A percentile compares a stretch with the other conserved stretches of the same genome.
Evolutionary conservation across 1,140 invertebrate genomes (phyloP).

Genomic region (Zaprionus africanus): DNA sequence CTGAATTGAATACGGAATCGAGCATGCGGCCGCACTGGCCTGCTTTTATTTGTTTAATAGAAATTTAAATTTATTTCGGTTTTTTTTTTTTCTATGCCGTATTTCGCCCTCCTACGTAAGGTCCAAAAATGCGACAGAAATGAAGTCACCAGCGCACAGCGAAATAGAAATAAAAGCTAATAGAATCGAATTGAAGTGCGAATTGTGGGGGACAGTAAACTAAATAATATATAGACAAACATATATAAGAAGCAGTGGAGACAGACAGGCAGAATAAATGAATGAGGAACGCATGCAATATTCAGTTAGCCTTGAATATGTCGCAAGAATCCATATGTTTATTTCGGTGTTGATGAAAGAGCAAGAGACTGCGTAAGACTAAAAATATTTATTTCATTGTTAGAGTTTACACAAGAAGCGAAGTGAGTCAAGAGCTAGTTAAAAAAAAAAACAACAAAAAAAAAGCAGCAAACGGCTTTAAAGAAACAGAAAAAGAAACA

Average conservation of each 20-base stretch:
- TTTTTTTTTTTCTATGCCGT: conserved; percentile 2
- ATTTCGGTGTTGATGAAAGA: conserved; percentile 65
- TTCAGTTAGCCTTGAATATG: conserved; percentile 77
- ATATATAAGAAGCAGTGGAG: not conserved
- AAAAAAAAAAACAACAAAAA: conserved; percentile 18
- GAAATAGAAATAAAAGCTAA: conserved; percentile 36
- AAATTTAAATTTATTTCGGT: conserved; percentile 65
- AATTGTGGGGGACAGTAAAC: conserved; percentile 43
- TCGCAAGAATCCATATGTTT: conserved; percentile 69
- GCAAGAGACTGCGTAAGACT: conserved; percentile 15
- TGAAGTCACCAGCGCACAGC: conserved; percentile 65
- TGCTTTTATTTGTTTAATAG: conserved; percentile 70
- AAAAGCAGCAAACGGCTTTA: not conserved
- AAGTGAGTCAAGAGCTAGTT: conserved; percentile 55
- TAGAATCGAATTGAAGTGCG: conserved; percentile 57
- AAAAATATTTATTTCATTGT: conserved; percentile 28
- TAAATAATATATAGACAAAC: not conserved
- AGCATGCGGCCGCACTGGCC: conserved; percentile 51
- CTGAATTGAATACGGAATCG: conserved; percentile 66
- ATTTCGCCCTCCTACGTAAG: conserved; percentile 29
- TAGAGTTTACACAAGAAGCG: conserved; percentile 20
- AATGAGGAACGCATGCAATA: conserved; percentile 56
- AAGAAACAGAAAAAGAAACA: conserved; percentile 9
- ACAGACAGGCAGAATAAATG: not conserved
- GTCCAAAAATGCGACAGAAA: conserved; percentile 47